These are phyloP conservation scores for Silurus meridionalis DNA, from an alignment of 2,113 vertebrate species.

Conservation along the genomic window DNA sequence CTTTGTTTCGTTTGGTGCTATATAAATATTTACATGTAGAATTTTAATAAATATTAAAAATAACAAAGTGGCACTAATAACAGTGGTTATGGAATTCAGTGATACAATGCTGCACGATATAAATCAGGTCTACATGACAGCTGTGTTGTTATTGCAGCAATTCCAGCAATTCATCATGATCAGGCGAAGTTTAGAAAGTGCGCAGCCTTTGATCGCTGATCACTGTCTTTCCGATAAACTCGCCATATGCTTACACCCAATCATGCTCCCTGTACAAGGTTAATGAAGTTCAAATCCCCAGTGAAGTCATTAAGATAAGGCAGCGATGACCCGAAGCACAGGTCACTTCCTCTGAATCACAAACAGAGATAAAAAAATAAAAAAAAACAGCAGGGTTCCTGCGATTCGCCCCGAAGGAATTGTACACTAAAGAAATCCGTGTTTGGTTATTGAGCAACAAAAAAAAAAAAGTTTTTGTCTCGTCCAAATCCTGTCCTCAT, in stretches of 20 bases:
- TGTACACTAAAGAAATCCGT: not conserved
- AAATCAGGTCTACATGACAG: not conserved
- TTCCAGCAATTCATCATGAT: constrained; percentile 58
- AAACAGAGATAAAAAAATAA: constrained; percentile 27
- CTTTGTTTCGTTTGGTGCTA: not conserved
- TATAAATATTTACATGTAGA: not conserved
- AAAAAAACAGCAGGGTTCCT: not conserved
- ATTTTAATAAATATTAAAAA: not conserved
- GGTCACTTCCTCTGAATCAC: constrained; percentile 28
- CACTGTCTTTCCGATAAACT: not conserved
- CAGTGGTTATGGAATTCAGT: not conserved
- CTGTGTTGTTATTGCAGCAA: constrained; percentile 10
- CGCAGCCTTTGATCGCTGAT: not conserved
- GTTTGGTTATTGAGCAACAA: constrained; percentile 40
- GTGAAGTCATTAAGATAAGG: constrained; percentile 33
- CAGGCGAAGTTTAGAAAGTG: constrained; percentile 11
- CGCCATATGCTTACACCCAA: not conserved
- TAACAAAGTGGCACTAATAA: not conserved
- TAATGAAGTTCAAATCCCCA: constrained; percentile 26
- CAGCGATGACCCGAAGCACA: constrained; percentile 16
- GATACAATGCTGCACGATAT: not conserved
- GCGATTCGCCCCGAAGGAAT: constrained; percentile 8
- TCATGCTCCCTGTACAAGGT: constrained; percentile 20
- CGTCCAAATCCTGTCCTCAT: constrained; percentile 13
- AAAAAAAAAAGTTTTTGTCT: constrained; percentile 10